These are phyloP conservation scores for Ophion costatus DNA, from an alignment of 2,888 invertebrate genomes.

Conservation along the genomic window DNA sequence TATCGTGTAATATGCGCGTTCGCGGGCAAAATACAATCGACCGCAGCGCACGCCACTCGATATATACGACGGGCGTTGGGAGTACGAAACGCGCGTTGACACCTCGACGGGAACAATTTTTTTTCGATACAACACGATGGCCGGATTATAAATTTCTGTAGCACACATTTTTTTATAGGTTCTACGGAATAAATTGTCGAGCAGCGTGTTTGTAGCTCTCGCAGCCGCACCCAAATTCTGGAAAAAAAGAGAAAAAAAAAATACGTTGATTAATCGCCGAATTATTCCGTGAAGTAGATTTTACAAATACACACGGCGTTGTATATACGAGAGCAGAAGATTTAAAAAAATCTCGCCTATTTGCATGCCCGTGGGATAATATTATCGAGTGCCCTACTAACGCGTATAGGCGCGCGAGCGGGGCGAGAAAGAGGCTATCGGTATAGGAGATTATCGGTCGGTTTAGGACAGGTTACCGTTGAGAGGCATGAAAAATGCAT, in stretches of 20 bases:
- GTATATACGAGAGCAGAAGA: background rate
- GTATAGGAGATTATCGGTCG: conserved; percentile 72
- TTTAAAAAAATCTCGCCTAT: conserved; percentile 71
- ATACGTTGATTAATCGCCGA: conserved; percentile 78
- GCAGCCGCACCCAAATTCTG: conserved; percentile 38
- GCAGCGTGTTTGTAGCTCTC: conserved; percentile 27
- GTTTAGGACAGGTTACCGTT: conserved; percentile 56
- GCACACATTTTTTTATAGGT: background rate
- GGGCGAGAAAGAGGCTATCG: conserved; percentile 21
- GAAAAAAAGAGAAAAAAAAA: conserved; percentile 35
- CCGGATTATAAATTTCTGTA: no score
- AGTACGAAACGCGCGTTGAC: no score
- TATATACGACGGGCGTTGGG: background rate
- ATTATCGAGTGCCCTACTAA: background rate
- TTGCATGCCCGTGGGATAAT: conserved; percentile 73
- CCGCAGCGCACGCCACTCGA: no score
- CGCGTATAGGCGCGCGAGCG: conserved; percentile 16
- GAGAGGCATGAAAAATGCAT: no score
- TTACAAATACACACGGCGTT: conserved; percentile 70
- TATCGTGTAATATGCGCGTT: conserved; percentile 12
- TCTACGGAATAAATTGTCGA: background rate
- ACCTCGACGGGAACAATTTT: background rate
- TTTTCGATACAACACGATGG: background rate
- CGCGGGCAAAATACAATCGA: conserved; percentile 3
- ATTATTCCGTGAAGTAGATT: conserved; percentile 79